Evolutionary conservation across 2,888 invertebrate genomes (phyloP), one percentile per base, ranked within the genome.

Genomic region (Tetranychus truncatus): DNA sequence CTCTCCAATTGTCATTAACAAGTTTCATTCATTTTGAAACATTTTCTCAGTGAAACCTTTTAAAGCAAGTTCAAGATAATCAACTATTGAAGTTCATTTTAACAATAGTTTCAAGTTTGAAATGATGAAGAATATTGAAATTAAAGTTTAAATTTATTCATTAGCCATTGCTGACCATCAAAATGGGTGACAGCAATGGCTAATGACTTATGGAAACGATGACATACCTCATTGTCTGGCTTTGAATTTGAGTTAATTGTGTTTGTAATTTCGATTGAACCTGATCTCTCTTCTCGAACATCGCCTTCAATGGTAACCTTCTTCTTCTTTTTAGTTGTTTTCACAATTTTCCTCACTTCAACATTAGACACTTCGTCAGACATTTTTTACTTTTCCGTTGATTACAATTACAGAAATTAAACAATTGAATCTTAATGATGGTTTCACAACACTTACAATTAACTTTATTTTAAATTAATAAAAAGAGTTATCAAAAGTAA

Each of bases 251-350:
- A 55, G 0, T 55, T 55, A 7, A 55, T 55, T 55, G 55, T 55
- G 15, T 55, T 55, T 55, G 55, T 55, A 55, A 55, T 55, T 11
- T 69, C 69, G 24, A 69, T 69, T 11, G 69, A 72, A 45, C 46
- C 72, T 20, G 44, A 45, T 72, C 72, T 44, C 9, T 72, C 72
- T 20, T 72, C 45, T n/a, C n/a, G 20, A 20, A 45, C 45, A 71
- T 75, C 66, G n/a, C 66, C 75, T 46, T 75, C 75, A 24, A 75
- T 73, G 45, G 73, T 71, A 20, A 72, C 72, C 18, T 67, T 72
- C 24, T 75, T 72, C 65, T 72, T 72, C 45, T 67, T 73, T 46
- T 75, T 73, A 7, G 73, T 45, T 15, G 66, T 73, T 66, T 72
- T 66, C 7, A 65, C 45, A 15, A 75, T 74, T 67, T 72, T 75